phyloP scores from a whole-genome alignment of 2,888 invertebrate species.

The Eudasyphora cyanicolor region DNA sequence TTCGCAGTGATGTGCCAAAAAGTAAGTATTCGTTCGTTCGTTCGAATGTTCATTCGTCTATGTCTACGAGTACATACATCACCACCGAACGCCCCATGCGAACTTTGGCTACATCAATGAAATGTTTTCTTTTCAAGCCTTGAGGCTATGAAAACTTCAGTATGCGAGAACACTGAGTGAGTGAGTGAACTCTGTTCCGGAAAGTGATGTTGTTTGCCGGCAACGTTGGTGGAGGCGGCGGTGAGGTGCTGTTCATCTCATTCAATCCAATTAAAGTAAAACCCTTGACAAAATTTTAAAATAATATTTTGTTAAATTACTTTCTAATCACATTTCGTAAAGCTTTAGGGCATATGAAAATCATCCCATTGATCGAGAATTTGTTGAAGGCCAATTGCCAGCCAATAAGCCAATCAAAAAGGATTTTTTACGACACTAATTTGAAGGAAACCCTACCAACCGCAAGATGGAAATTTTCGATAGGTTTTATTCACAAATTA shows the following conservation, averaged over 20 bases:
- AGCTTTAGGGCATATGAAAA: constrained; percentile 5
- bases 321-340: constrained; percentile 57
- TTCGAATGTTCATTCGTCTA: background rate
- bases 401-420: background rate
- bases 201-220: background rate
- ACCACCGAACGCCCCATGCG: background rate
- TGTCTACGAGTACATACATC: background rate
- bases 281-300: constrained; percentile 56
- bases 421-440: too few species aligned
- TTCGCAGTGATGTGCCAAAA: constrained; percentile 4
- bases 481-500: background rate
- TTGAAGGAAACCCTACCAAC: too few species aligned
- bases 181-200: background rate
- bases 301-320: constrained; percentile 61
- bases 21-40: background rate
- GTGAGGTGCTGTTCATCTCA: background rate
- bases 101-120: background rate
- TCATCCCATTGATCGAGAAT: background rate
- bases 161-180: background rate
- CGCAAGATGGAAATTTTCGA: background rate
- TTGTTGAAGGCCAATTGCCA: background rate
- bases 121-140: background rate
- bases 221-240: background rate
- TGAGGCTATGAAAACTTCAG: constrained; percentile 1
- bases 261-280: constrained; percentile 50